Base-by-base conservation (phyloP, 2,113 vertebrate species). In the Rallus limicola region DNA sequence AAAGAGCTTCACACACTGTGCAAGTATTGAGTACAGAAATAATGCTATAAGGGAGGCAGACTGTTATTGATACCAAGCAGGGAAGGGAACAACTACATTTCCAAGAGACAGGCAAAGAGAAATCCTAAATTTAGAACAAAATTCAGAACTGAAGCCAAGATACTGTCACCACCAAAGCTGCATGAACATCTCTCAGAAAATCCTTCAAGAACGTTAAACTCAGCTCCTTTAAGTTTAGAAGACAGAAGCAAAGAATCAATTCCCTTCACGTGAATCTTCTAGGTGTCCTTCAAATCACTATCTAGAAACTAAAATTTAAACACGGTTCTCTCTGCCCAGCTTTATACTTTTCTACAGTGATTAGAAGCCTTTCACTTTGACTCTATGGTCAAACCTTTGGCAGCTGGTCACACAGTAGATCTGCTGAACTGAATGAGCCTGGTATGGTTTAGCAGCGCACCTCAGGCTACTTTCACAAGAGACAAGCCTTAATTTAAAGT, bases 41-140 rank as follows among this genome's bases (percentile, higher is more conserved):
- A 79, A 93, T 81, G 86, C 79, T 86, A 76, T 53, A 92, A 90
- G 67, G 82, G 72, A 97, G 85, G 87, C 90, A 97, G 88, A 95
- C 91, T 94, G 92, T 80, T 94, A 86, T 70, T 96, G 93, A 95
- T 95, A 96, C 79, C 88, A 92, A 95, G 91, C 94, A 96, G 95
- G 50, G 85, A 91, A 95, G 88, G 91, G 94, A 92, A 94, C 92
- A 97, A 96, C 95, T 93, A 95, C 82, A 96, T 87, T 95, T 96
- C 92, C 92, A 95, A 95, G 91, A 92, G 77, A 95, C 80, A 93
- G 50, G 91, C 82, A 86, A 96, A 97, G 78, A 95, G 65, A 91
- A 96, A 94, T 94, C 84, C 97, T 97, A 97, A 97, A 97, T 97
- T 96, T 97, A 97, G 97, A 96, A 95, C 68, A 78, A 96, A 95